Conservation (phyloP, 2,113 vertebrate genomes). For the Cyrtonyx montezumae region DNA sequence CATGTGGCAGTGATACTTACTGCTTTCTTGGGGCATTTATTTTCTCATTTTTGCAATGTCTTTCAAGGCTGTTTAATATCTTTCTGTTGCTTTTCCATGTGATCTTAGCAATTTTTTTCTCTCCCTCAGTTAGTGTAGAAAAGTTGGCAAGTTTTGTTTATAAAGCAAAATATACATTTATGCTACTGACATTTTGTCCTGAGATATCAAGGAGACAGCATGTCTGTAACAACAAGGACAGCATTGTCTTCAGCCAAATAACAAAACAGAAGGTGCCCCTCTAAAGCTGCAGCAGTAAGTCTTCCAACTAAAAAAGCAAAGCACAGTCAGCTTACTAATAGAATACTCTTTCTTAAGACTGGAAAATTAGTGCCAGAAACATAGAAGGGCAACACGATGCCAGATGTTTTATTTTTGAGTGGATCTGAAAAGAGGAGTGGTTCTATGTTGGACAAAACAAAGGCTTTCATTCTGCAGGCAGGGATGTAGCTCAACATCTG, state of each 20-base stretch:
- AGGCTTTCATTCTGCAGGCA: neutral
- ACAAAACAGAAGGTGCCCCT: neutral
- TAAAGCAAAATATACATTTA: neutral
- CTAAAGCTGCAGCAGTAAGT: neutral
- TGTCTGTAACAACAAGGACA: conserved; percentile 26
- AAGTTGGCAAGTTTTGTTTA: neutral
- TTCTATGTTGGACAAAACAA: neutral
- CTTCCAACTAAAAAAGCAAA: neutral
- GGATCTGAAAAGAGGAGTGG: neutral
- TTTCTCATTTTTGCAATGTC: neutral
- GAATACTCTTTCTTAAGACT: neutral
- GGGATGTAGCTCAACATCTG: neutral
- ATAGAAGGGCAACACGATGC: neutral
- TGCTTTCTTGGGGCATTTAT: neutral
- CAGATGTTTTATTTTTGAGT: neutral
- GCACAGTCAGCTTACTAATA: neutral
- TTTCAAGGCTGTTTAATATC: neutral
- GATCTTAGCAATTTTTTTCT: neutral
- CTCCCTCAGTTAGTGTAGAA: neutral
- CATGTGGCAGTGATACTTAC: neutral
- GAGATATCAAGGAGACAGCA: neutral
- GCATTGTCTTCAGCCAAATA: neutral
- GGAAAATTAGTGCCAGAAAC: neutral
- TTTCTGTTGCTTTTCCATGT: neutral
- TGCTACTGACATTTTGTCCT: neutral